Evolutionary conservation across 2,797 vertebrate genomes (phyloP).

Genomic region (Lindbergichthys nudifrons): DNA sequence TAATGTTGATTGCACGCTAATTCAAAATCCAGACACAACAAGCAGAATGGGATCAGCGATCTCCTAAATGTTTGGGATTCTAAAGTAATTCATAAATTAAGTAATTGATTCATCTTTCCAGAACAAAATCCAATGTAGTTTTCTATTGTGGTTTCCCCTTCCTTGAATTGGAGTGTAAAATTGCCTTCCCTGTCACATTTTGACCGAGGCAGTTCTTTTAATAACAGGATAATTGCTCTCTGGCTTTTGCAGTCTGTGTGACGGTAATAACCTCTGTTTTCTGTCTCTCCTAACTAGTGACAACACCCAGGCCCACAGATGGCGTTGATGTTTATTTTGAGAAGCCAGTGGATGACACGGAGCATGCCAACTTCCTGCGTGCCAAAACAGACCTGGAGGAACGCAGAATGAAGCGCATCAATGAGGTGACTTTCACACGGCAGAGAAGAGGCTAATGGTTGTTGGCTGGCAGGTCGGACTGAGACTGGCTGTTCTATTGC

Average conservation of each 20-base stretch:
- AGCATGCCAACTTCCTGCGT: slow-evolving; percentile 92
- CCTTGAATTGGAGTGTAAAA: background rate
- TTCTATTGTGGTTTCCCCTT: background rate
- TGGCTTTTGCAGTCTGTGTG: slow-evolving; percentile 8
- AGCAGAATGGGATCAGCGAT: background rate
- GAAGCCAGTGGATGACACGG: slow-evolving; percentile 91
- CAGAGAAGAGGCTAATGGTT: slow-evolving; percentile 28
- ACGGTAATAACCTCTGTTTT: slow-evolving; percentile 37
- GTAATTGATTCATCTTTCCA: background rate
- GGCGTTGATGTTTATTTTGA: slow-evolving; percentile 95
- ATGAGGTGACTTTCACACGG: slow-evolving; percentile 84
- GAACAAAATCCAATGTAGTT: background rate
- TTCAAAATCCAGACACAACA: background rate
- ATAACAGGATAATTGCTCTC: slow-evolving; percentile 24
- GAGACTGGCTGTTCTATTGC: background rate
- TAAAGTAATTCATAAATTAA: no score
- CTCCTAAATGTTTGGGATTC: background rate
- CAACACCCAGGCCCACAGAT: slow-evolving; percentile 88
- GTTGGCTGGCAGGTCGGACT: slow-evolving; percentile 11
- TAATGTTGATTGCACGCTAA: background rate
- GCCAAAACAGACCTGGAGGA: slow-evolving; percentile 94
- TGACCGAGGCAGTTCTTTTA: slow-evolving; percentile 15
- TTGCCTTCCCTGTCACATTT: background rate
- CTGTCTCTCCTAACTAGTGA: slow-evolving; percentile 69
- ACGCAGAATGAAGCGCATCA: slow-evolving; percentile 92